Evolutionary conservation across 2,797 vertebrate genomes (phyloP), one percentile per base, ranked within the genome.

Genomic region (Thaleichthys pacificus): DNA sequence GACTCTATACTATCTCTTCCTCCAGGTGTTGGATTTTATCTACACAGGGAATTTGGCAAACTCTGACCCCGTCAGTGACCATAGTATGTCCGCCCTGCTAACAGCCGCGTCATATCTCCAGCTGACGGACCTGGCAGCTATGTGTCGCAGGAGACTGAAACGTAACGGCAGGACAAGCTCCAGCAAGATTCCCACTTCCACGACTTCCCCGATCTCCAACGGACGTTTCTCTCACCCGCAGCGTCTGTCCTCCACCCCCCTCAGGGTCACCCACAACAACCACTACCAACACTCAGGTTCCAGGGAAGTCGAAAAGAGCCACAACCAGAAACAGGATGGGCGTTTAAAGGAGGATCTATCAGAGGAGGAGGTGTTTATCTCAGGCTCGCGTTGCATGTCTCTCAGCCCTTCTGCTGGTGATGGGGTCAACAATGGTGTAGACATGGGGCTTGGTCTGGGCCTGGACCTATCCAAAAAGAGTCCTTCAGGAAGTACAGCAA

Each of bases 41-140:
- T 97, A 97, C 89, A 97, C 95, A 3, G 96, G 96, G 79, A 95
- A 94, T 89, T 93, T 97, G 83, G 90, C 95, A 82, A 93, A 92
- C 54, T 90, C 92, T 0, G 93, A 95, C 85, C 94, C 93, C 87
- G 92, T 93, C 1, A 91, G 92, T n/a, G 94, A 96, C 88, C 94
- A 95, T 84, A 95, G 95, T 84, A 93, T 96, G 64, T 95, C 89
- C 66, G 94, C 94, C 83, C 95, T 97, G 61, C 93, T 97, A 78
- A 96, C 94, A 8, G 96, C 96, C 60, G 96, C 96, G 89, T 96
- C 94, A 94, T 97, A 97, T 95, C 95, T 97, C 93, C 96, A 97
- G 91, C 93, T 97, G 76, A 94, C 94, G 0, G 95, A 96, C 86
- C 87, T 97, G 84, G 94, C 94, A 72, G 93, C 94, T 76, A 92